A percentile compares a stretch with the other conserved stretches of the same genome.
These are phyloP conservation scores for Bufotes viridis DNA, from an alignment of 2,797 vertebrate genomes.

Conservation along the genomic window DNA sequence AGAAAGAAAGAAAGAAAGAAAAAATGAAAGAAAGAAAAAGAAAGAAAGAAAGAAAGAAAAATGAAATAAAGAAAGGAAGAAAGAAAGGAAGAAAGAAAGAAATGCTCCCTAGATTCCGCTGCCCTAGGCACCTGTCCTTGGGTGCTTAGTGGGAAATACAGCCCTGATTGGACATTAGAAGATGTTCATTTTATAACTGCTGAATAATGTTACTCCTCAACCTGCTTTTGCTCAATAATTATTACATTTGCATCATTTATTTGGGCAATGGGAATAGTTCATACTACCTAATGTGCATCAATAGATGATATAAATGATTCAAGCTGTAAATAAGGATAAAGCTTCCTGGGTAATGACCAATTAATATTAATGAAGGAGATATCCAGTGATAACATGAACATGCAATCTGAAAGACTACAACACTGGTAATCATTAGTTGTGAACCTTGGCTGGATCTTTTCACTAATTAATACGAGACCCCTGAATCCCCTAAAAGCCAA, in stretches of 20 bases:
- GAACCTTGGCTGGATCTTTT: background rate
- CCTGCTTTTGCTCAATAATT: constrained; percentile 7
- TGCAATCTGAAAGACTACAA: background rate
- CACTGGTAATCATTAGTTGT: background rate
- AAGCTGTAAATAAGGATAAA: constrained; percentile 5
- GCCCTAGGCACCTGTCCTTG: too few relatives aligned
- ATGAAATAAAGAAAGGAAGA: too few relatives aligned
- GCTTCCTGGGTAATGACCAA: constrained; percentile 31
- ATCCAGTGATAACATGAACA: background rate
- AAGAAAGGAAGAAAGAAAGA: too few relatives aligned
- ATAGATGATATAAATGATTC: constrained; percentile 24
- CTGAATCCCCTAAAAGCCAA: background rate
- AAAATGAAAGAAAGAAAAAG: too few relatives aligned
- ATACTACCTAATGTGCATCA: constrained; percentile 28
- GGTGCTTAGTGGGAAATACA: too few relatives aligned
- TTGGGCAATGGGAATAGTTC: background rate
- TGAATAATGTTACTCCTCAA: background rate
- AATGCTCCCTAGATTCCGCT: too few relatives aligned
- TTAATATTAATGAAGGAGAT: constrained; percentile 32
- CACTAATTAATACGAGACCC: constrained; percentile 1
- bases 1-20: too few relatives aligned
- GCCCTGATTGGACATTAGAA: background rate
- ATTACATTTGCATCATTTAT: background rate
- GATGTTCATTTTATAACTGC: background rate
- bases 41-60: too few relatives aligned